These are phyloP conservation scores for Grantiella picta DNA, from an alignment of 2,113 vertebrate species.

Conservation along the genomic window DNA sequence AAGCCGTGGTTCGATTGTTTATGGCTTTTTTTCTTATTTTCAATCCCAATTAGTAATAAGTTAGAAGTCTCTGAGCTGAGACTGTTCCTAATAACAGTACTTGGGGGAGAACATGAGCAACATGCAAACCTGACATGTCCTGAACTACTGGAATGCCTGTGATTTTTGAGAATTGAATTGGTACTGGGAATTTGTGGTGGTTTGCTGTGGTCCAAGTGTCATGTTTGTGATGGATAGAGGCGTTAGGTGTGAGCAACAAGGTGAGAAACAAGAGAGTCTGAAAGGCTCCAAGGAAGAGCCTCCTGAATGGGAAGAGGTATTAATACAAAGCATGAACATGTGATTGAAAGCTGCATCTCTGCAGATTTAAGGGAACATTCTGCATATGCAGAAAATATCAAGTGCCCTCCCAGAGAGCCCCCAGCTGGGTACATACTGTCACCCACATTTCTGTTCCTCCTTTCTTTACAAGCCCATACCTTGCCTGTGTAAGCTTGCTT, in stretches of 20 bases:
- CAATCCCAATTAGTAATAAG: not conserved
- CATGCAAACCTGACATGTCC: accelerated
- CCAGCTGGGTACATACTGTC: accelerated
- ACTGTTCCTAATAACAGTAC: not conserved
- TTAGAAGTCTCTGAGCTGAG: not conserved
- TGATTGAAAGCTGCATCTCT: not conserved
- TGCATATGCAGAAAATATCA: not conserved
- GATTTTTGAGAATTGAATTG: not conserved
- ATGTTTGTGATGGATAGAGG: accelerated
- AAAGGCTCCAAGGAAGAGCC: not conserved
- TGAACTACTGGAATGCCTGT: not conserved
- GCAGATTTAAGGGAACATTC: not conserved
- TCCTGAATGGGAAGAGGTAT: not conserved
- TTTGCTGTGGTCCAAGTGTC: not conserved
- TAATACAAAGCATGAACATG: not conserved
- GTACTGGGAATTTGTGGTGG: not conserved
- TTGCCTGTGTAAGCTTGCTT: conserved; percentile 67
- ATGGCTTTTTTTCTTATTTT: not conserved
- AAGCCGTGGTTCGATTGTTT: not conserved
- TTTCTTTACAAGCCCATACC: conserved; percentile 36
- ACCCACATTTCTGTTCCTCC: not conserved
- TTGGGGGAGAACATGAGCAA: not conserved
- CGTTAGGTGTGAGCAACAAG: not conserved
- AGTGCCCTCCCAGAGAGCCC: not conserved
- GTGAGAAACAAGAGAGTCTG: not conserved